Evolutionary conservation across 2,113 vertebrate genomes (phyloP).

Genomic region (Serilophus lunatus): DNA sequence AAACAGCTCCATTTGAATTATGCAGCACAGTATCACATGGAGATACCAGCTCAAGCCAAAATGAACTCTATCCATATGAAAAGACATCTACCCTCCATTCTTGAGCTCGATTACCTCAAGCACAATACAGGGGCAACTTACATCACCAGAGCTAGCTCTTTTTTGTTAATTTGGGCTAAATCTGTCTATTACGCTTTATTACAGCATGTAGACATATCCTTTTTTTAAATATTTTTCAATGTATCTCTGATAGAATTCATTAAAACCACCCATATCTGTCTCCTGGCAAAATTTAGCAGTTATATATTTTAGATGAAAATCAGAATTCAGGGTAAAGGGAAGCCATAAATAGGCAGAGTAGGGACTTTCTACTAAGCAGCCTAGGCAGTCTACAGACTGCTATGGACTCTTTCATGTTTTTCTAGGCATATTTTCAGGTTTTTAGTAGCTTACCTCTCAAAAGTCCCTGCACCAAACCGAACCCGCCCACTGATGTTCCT

Average conservation of each 20-base stretch:
- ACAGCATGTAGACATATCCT: neutral
- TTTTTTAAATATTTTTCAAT: neutral
- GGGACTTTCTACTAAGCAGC: neutral
- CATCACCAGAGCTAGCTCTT: neutral
- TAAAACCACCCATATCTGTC: neutral
- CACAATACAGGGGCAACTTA: neutral
- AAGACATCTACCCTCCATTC: neutral
- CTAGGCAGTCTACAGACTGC: neutral
- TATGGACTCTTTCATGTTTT: neutral
- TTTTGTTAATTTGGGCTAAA: neutral
- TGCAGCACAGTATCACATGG: neutral
- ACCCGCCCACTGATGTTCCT: neutral
- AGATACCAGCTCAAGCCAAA: neutral
- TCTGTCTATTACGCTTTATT: neutral
- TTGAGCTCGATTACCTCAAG: neutral
- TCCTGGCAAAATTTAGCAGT: neutral
- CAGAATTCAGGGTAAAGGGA: neutral
- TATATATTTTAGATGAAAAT: neutral
- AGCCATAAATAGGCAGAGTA: neutral
- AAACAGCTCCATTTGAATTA: neutral
- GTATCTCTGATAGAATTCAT: neutral
- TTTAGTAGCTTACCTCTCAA: neutral
- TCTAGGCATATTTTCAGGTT: neutral
- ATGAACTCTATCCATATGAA: neutral
- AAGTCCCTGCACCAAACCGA: neutral